These are phyloP conservation scores for Sinocyclocheilus anshuiensis DNA, from an alignment of 2,113 vertebrate species.

Conservation along the genomic window DNA sequence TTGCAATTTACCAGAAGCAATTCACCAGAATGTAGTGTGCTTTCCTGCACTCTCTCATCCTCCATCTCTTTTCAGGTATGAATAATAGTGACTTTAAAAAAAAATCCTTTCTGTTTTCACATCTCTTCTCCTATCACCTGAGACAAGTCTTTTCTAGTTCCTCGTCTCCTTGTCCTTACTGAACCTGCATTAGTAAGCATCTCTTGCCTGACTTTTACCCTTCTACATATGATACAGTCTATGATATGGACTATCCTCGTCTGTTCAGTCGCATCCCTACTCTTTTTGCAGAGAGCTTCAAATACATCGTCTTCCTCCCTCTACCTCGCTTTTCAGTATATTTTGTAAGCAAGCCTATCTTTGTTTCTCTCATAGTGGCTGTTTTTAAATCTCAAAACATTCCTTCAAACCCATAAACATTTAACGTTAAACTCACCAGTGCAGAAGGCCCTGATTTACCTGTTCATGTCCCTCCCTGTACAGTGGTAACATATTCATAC, in stretches of 20 bases:
- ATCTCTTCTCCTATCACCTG: background rate
- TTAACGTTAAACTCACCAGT: background rate
- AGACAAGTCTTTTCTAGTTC: background rate
- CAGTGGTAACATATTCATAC: background rate
- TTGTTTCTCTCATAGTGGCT: background rate
- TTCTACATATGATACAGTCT: background rate
- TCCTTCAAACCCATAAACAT: constrained; percentile 23
- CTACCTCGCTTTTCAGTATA: background rate
- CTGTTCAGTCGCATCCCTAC: background rate
- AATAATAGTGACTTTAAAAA: background rate
- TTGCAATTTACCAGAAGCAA: constrained; percentile 24
- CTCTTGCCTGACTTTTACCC: constrained; percentile 18
- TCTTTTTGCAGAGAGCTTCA: background rate
- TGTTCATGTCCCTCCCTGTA: background rate
- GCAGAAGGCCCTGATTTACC: background rate
- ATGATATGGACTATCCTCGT: background rate
- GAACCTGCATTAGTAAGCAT: constrained; percentile 30
- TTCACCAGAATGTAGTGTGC: constrained; percentile 2
- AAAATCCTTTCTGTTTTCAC: background rate
- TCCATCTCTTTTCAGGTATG: constrained; percentile 1
- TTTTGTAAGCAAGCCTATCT: constrained; percentile 6
- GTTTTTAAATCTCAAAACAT: background rate
- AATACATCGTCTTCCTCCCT: background rate
- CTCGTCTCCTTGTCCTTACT: background rate
- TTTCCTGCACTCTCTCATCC: background rate